Evolutionary conservation across 2,113 vertebrate species (phyloP), one percentile per base, ranked within the genome.

Genomic region (Xiphorhynchus elegans): DNA sequence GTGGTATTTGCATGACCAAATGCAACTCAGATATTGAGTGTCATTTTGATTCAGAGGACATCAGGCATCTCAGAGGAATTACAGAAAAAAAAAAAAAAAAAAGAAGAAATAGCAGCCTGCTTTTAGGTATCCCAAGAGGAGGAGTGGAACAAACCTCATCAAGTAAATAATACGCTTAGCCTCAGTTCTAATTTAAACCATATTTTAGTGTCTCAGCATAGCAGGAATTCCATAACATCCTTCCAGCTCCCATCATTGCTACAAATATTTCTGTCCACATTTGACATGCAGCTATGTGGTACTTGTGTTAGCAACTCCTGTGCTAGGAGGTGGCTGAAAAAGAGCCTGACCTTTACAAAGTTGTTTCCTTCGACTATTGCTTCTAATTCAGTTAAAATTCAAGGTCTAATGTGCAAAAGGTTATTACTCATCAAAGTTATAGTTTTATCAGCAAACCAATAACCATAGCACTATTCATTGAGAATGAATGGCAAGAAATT

Each of bases 141-240:
- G 15, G 18, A 95, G 67, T 55, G 86, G 59, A 96, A 79, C 46
- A 93, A 95, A 91, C 84, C 75, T 86, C 82, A 91, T 94, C 87
- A 95, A 91, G 75, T 93, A 93, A 95, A 95, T 83, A 96, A 90
- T 67, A 77, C 0, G 2, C 72, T 96, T 82, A 88, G 79, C 50
- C 55, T 90, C 68, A 64, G 46, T 86, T 96, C 91, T 95, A 95
- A 97, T 96, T 94, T 93, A 94, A 96, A 84, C 90, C 93, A 93
- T 86, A 83, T 80, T 96, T 95, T 84, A 94, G 95, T 69, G 50
- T 83, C 76, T 83, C 90, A 49, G 93, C 93, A 85, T 93, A 93
- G 93, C 90, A 92, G 87, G 82, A 95, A 96, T 96, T 96, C 82
- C 11, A 4, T 77, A 88, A 85, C 85, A 94, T 84, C 93, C 55